Evolutionary conservation across 1,140 invertebrate species (phyloP), one percentile per base, ranked within the genome.

Genomic region (Drosophila takahashii): DNA sequence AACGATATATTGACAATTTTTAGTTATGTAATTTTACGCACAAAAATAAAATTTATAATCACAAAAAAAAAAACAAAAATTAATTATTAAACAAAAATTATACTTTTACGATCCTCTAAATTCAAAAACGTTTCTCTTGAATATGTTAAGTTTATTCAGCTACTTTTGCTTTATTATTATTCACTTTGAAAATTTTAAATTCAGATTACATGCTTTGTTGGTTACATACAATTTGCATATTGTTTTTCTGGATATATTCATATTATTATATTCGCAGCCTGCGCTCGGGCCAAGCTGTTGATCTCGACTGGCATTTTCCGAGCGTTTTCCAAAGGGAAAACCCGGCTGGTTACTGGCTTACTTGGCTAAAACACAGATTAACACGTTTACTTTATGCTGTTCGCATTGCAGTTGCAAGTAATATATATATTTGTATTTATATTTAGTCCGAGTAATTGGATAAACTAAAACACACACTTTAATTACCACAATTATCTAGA

Each of bases 281-380:
- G 39, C 42, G 64, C 44, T 65, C 58, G 48, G 13, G 39, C 53
- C 64, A 36, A 37, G 22, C 48, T 59, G 41, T 71, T 62, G 29
- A 42, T 54, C 66, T 54, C 74, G 32, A 42, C 18, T 13, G 58
- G 47, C 58, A 41, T 16, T 47, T 76, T 62, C 48, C 66, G 42
- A 56, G 8, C 4, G 22, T 29, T 64, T 45, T 62, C 59, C 22
- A 34, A 29, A 15, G 51, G 16, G 29, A 56, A 58, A 41, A 22
- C 22, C 22, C 22, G 22, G 79, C 73, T 73, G 54, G 61, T 53
- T 22, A 22, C 22, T 22, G 1, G 80, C 84, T 87, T 87, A 87
- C 84, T 89, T 90, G 72, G 60, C 84, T 87, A 87, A 87, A 87
- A 87, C 84, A 89, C 83, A 87, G 83, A 89, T 89, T 87, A 87